Evolutionary conservation across 2,888 invertebrate genomes (phyloP).

Genomic region (Cactoblastis cactorum): DNA sequence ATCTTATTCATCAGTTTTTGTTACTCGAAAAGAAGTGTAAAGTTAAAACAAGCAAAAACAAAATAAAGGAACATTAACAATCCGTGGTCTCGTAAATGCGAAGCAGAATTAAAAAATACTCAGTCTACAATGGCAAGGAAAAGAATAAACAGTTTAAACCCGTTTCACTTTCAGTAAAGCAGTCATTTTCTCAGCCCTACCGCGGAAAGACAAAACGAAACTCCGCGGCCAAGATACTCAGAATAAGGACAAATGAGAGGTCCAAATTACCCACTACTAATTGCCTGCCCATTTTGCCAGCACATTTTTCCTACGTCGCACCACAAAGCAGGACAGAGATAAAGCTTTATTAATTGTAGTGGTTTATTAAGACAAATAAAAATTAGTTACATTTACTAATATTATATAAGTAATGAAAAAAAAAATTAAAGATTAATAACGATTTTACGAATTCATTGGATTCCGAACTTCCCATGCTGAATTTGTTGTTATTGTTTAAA

Average conservation of each 20-base stretch:
- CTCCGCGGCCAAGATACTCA: conserved; percentile 4
- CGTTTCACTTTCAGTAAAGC: not conserved
- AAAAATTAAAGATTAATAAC: too few species aligned
- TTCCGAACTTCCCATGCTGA: too few species aligned
- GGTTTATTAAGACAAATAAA: too few species aligned
- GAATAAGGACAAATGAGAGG: conserved; percentile 12
- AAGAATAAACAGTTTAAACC: not conserved
- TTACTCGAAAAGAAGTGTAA: too few species aligned
- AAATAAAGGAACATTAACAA: not conserved
- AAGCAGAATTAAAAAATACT: not conserved
- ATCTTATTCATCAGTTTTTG: too few species aligned
- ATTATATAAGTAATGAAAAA: too few species aligned
- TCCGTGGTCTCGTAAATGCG: not conserved
- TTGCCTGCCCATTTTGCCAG: conserved; percentile 15
- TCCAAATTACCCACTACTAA: conserved; percentile 17
- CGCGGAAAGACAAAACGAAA: not conserved
- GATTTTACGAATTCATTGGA: too few species aligned
- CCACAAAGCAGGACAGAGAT: not conserved
- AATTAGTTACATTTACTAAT: too few species aligned
- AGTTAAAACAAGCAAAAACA: too few species aligned
- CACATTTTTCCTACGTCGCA: conserved; percentile 13
- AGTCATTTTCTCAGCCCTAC: not conserved
- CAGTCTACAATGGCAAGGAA: not conserved
- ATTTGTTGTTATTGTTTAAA: too few species aligned
- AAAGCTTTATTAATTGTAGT: too few species aligned